Base-by-base conservation (phyloP, 2,113 vertebrate species). In the Zosterops japonicus region DNA sequence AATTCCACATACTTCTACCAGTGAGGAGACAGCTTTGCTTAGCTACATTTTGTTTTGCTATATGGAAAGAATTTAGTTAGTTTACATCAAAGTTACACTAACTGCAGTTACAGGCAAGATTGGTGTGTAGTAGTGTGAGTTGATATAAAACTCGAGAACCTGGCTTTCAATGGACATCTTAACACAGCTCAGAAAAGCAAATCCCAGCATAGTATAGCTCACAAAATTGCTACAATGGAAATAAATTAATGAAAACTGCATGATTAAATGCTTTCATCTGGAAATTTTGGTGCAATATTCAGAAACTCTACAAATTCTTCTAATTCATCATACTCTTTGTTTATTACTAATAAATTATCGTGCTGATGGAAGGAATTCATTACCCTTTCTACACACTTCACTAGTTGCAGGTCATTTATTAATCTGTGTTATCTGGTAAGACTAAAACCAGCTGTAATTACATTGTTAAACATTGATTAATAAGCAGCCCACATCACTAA, bases 381-480 rank as follows among this genome's bases (percentile, higher is more conserved):
- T 99, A 99, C 97, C 97, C 97, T 98, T 96, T 98, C 97, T 98
- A 98, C 94, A 98, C 97, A 98, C 97, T 97, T 98, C 97, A 97
- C 98, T 98, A 98, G 97, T 98, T 98, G 94, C 98, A 98, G 98
- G 98, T 99, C 98, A 98, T 98, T 98, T 99, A 99, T 99, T 99
- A 98, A 98, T 99, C 98, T 99, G 97, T 97, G 98, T 98, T 98
- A 98, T 98, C 97, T 98, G 95, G 97, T 98, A 98, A 96, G 98
- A 98, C 98, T 98, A 98, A 98, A 97, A 98, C 98, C 98, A 98
- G 97, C 97, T 98, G 98, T 98, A 99, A 99, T 99, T 98, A 98
- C 97, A 97, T 98, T 98, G 98, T 98, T 98, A 99, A 99, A 99
- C 98, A 98, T 98, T 99, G 99, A 99, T 99, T 98, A 99, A 99